These are phyloP conservation scores for Caerostris extrusa DNA, from an alignment of 1,140 invertebrate species.

Conservation along the genomic window DNA sequence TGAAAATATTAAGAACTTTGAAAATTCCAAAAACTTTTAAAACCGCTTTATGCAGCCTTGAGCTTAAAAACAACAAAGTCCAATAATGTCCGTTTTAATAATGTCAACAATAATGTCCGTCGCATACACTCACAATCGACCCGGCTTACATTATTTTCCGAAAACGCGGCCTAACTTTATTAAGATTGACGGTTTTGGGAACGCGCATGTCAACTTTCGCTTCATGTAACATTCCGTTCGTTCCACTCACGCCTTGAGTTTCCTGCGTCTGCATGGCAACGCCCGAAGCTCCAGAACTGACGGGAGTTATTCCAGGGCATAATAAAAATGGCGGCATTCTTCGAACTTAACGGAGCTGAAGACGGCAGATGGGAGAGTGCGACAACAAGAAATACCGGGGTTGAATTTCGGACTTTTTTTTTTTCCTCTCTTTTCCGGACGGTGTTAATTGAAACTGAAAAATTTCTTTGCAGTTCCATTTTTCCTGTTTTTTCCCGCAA, in stretches of 20 bases:
- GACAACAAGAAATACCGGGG: not conserved
- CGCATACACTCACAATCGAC: not conserved
- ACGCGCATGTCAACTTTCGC: slow-evolving; percentile 19
- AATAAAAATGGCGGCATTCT: slow-evolving; percentile 60
- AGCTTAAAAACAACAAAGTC: no score
- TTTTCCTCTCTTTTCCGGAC: not conserved
- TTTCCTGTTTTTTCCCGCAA: no score
- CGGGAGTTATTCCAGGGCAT: not conserved
- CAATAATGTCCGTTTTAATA: no score
- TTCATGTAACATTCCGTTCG: slow-evolving; percentile 37
- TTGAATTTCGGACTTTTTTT: not conserved
- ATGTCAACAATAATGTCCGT: no score
- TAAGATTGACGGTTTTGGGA: slow-evolving; percentile 29
- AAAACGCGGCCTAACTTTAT: slow-evolving; percentile 21
- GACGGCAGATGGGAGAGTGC: not conserved
- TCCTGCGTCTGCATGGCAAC: slow-evolving; percentile 16
- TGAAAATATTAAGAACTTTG: no score
- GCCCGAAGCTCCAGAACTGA: not conserved
- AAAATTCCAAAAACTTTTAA: no score
- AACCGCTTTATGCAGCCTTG: no score
- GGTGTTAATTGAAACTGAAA: slow-evolving; percentile 25
- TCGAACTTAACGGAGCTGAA: slow-evolving; percentile 18
- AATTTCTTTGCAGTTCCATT: no score
- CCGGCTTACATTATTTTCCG: not conserved
- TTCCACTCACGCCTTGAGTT: slow-evolving; percentile 38